Conservation (phyloP, 2,797 vertebrate species). For the Sebastes itinus region DNA sequence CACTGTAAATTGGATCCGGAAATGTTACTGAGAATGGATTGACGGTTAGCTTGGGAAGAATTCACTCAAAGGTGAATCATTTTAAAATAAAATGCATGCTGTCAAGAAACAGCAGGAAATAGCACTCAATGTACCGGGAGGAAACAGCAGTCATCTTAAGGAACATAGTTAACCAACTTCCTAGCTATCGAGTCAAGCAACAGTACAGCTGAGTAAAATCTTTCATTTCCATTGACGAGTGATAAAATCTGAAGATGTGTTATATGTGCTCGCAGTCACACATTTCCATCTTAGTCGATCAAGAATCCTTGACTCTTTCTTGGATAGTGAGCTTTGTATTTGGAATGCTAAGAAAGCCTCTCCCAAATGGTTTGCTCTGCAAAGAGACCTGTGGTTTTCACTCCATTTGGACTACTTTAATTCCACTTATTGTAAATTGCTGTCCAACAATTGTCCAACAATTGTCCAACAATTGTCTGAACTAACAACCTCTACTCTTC, state of each 20-base stretch:
- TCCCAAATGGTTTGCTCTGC: not conserved
- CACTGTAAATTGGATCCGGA: not conserved
- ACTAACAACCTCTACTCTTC: not conserved
- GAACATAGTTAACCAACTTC: not conserved
- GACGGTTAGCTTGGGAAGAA: not conserved
- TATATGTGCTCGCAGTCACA: not conserved
- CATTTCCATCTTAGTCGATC: not conserved
- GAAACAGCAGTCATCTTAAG: not conserved
- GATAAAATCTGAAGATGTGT: not conserved
- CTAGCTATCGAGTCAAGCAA: not conserved
- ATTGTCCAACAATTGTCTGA: conserved; percentile 1
- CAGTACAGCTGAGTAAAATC: not conserved
- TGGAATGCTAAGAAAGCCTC: not conserved
- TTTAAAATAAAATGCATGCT: not conserved
- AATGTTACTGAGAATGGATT: not conserved
- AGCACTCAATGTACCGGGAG: not conserved
- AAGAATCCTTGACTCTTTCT: not conserved
- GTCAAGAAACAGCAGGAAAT: not conserved
- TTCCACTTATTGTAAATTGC: not conserved
- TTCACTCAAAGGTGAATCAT: not conserved
- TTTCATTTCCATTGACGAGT: not conserved
- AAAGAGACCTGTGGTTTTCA: not conserved
- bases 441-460: conserved; percentile 3
- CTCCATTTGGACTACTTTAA: not conserved
- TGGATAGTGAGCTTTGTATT: not conserved